phyloP scores from a whole-genome alignment of 2,797 vertebrate species.

The Cheirogaleus major region DNA sequence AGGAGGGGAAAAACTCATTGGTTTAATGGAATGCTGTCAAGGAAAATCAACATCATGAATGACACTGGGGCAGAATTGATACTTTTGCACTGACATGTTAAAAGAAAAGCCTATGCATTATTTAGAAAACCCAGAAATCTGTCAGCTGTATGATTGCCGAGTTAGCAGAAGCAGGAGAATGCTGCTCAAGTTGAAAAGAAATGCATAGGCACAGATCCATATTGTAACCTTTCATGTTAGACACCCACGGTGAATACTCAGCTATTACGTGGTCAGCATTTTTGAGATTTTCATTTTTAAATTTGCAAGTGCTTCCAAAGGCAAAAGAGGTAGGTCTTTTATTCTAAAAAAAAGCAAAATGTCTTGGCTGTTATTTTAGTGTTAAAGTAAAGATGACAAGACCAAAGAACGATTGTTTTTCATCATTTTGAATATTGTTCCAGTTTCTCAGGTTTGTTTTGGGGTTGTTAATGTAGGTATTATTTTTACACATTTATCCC shows the following conservation, averaged over 20 bases:
- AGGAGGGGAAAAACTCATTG: conserved; percentile 88
- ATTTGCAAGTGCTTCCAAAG: conserved; percentile 82
- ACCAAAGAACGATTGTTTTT: conserved; percentile 68
- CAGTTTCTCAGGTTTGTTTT: conserved; percentile 64
- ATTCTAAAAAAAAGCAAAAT: conserved; percentile 77
- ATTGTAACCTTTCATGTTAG: conserved; percentile 87
- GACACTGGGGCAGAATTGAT: conserved; percentile 90
- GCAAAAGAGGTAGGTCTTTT: conserved; percentile 81
- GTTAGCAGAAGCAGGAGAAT: conserved; percentile 91
- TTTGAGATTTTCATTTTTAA: conserved; percentile 82
- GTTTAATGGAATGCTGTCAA: conserved; percentile 93
- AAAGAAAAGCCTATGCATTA: conserved; percentile 93
- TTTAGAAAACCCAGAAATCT: conserved; percentile 90
- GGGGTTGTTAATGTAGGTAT: conserved; percentile 45
- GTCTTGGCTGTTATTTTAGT: conserved; percentile 81
- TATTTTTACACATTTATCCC: conserved; percentile 47
- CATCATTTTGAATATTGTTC: conserved; percentile 38
- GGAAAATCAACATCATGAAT: conserved; percentile 89
- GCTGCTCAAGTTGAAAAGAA: conserved; percentile 85
- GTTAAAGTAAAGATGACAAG: conserved; percentile 78
- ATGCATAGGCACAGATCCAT: conserved; percentile 84
- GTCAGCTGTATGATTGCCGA: conserved; percentile 90
- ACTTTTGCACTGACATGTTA: conserved; percentile 91
- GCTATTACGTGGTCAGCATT: conserved; percentile 88
- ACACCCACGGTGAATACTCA: conserved; percentile 85